Conservation (phyloP, 1,140 invertebrate genomes). For the Cryptotermes secundus region DNA sequence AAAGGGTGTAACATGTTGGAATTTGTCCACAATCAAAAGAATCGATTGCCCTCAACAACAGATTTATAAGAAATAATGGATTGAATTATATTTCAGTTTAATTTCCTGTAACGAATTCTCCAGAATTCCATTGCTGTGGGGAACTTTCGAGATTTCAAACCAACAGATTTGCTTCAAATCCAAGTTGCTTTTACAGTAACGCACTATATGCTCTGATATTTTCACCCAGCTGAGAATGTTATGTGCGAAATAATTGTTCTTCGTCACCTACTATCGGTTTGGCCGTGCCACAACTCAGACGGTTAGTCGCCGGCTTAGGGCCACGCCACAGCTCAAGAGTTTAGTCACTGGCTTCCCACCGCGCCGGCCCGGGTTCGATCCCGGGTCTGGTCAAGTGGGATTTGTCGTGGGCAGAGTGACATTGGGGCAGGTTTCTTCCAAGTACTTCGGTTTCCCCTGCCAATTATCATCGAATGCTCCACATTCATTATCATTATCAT, state of each 20-base stretch:
- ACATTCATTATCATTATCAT: too few species aligned
- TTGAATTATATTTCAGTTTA: background rate
- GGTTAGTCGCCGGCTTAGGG: too few species aligned
- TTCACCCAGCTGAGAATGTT: too few species aligned
- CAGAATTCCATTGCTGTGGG: background rate
- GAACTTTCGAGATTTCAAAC: background rate
- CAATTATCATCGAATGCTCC: too few species aligned
- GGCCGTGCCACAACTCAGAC: too few species aligned
- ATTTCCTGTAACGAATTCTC: background rate
- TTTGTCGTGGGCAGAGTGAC: too few species aligned
- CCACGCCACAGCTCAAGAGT: too few species aligned
- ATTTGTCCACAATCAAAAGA: background rate
- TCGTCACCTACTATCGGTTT: background rate
- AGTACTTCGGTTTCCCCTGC: too few species aligned
- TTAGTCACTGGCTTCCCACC: too few species aligned
- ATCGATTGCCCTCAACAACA: background rate
- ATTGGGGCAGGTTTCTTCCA: too few species aligned
- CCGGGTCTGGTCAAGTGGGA: too few species aligned
- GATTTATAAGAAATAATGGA: background rate
- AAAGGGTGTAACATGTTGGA: background rate
- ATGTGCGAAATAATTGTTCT: background rate
- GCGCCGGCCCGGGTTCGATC: too few species aligned
- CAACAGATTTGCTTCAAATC: background rate
- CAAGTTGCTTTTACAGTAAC: background rate
- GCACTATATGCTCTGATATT: background rate